Evolutionary conservation across 2,888 invertebrate species (phyloP).

Genomic region (Dynastes maya): DNA sequence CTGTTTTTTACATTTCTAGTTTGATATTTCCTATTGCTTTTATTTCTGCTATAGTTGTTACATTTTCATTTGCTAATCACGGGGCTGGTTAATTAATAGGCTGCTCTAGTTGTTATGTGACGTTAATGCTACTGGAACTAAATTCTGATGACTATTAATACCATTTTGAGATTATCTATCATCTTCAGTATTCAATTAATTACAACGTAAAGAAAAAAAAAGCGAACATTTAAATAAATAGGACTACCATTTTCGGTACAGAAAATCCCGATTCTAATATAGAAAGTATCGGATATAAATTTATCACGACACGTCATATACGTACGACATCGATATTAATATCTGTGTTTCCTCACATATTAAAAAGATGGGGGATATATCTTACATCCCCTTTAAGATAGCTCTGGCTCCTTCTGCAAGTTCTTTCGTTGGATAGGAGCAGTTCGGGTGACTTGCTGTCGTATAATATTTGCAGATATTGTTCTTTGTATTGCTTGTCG

Average conservation of each 20-base stretch:
- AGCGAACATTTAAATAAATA: no score
- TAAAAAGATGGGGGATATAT: background rate
- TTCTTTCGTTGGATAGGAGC: background rate
- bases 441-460: constrained; percentile 21
- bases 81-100: no score
- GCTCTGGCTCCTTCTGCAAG: background rate
- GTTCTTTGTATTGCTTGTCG: constrained; percentile 31
- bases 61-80: no score
- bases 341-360: constrained; percentile 11
- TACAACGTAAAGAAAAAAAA: no score
- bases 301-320: constrained; percentile 8
- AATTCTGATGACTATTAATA: no score
- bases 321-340: constrained; percentile 21
- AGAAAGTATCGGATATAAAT: constrained; percentile 3
- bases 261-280: constrained; percentile 1
- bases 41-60: no score
- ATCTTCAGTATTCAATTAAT: no score
- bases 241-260: background rate
- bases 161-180: no score
- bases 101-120: no score
- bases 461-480: constrained; percentile 35
- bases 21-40: no score
- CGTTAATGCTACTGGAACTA: no score
- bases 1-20: no score
- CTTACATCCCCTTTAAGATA: constrained; percentile 10